Evolutionary conservation across 1,140 invertebrate genomes (phyloP).

Genomic region (Dendroctonus ponderosae): DNA sequence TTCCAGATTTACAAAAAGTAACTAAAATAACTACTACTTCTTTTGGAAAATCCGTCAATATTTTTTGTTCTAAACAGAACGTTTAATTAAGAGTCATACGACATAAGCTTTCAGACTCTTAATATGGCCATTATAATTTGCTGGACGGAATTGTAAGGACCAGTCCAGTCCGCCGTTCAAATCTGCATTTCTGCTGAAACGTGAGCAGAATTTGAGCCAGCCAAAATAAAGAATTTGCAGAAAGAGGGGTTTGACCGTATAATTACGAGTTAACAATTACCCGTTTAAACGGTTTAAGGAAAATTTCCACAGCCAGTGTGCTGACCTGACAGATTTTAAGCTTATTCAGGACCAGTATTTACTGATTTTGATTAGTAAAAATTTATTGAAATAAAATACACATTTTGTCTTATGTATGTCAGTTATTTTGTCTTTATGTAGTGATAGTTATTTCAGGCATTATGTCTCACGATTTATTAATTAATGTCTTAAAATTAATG

Average conservation of each 20-base stretch:
- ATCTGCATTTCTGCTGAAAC: conserved; percentile 23
- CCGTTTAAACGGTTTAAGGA: conserved; percentile 11
- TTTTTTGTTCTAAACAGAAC: too few species aligned
- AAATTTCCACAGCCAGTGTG: conserved; percentile 15
- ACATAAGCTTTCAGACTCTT: not conserved
- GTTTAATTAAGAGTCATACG: not conserved
- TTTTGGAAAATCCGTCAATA: too few species aligned
- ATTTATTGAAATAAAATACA: too few species aligned
- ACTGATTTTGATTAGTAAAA: not conserved
- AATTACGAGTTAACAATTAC: conserved; percentile 27
- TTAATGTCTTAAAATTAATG: too few species aligned
- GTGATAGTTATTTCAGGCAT: too few species aligned
- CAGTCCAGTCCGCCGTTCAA: conserved; percentile 11
- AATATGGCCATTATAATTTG: not conserved
- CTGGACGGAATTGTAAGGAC: conserved; percentile 17
- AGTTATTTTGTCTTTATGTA: too few species aligned
- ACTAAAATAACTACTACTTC: too few species aligned
- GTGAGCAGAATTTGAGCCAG: conserved; percentile 17
- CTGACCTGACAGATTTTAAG: conserved; percentile 5
- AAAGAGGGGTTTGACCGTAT: conserved; percentile 13
- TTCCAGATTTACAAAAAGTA: too few species aligned
- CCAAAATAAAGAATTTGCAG: conserved; percentile 18
- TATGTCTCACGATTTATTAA: too few species aligned
- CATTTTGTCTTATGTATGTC: too few species aligned
- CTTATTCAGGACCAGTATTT: not conserved